A percentile compares a stretch with the other conserved stretches of the same genome.
Evolutionary conservation across 2,113 vertebrate species (phyloP).

Genomic region (Rhinolophus ferrumequinum): DNA sequence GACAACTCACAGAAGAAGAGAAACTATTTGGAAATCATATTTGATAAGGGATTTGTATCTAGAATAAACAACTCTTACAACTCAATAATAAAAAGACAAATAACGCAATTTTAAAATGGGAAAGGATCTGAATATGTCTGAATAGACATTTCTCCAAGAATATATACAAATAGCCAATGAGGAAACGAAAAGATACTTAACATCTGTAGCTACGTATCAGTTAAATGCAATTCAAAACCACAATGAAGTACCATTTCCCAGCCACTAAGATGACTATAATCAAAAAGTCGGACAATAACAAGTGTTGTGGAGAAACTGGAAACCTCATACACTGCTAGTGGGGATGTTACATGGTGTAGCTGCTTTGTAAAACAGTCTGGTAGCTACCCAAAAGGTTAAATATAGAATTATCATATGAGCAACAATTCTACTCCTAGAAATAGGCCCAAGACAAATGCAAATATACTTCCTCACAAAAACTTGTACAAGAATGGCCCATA

Average conservation of each 20-base stretch:
- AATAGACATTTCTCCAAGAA: background rate
- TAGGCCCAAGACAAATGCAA: background rate
- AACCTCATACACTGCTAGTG: background rate
- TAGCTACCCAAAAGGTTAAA: conserved; percentile 9
- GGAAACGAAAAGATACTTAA: background rate
- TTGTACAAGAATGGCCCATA: background rate
- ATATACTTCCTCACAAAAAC: conserved; percentile 13
- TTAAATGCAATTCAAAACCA: conserved; percentile 45
- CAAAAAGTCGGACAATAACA: background rate
- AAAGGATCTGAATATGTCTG: background rate
- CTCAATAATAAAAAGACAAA: conserved; percentile 37
- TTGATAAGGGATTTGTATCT: background rate
- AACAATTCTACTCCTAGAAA: background rate
- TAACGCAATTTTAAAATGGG: background rate
- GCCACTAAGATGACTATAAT: background rate
- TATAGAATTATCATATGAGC: background rate
- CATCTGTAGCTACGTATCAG: background rate
- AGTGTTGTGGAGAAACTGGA: background rate
- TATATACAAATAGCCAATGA: background rate
- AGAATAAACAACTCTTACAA: conserved; percentile 28
- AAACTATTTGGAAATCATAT: conserved; percentile 13
- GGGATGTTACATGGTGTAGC: background rate
- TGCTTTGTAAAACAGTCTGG: background rate
- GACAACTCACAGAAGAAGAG: background rate
- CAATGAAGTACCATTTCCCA: background rate